A percentile compares a stretch with the other conserved stretches of the same genome.
phyloP scores from a whole-genome alignment of 2,888 invertebrate species.

The Osmoderma eremita region DNA sequence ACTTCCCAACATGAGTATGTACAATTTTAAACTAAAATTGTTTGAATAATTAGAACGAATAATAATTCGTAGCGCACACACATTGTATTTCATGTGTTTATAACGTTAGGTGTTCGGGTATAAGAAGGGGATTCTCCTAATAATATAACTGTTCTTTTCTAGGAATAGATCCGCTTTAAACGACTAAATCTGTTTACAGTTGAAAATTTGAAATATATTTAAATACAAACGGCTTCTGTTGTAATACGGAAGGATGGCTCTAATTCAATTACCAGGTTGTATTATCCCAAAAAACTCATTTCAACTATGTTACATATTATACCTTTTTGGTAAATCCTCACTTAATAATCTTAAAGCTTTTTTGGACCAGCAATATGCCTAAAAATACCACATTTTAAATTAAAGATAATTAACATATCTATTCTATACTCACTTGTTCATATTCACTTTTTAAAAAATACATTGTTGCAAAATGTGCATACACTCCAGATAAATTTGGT shows the following conservation, averaged over 20 bases:
- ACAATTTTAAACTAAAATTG: too few species aligned
- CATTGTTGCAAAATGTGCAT: conserved; percentile 84
- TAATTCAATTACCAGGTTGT: too few species aligned
- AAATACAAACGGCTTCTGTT: too few species aligned
- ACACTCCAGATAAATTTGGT: conserved; percentile 75
- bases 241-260: too few species aligned
- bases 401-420: not conserved
- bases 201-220: too few species aligned
- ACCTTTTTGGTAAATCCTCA: conserved; percentile 72
- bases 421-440: conserved; percentile 72
- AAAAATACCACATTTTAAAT: conserved; percentile 37
- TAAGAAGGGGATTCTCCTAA: not conserved
- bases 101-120: too few species aligned
- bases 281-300: too few species aligned
- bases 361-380: conserved; percentile 80
- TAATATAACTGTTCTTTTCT: conserved; percentile 4
- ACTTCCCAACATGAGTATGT: too few species aligned
- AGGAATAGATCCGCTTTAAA: not conserved
- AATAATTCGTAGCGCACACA: too few species aligned
- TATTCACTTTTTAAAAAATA: conserved; percentile 89
- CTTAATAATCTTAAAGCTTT: conserved; percentile 77
- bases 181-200: too few species aligned
- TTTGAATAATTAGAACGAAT: too few species aligned
- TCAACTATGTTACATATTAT: conserved; percentile 2
- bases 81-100: too few species aligned